Evolutionary conservation across 1,140 invertebrate genomes (phyloP), one percentile per base, ranked within the genome.

Genomic region (Caenorhabditis inopinata): DNA sequence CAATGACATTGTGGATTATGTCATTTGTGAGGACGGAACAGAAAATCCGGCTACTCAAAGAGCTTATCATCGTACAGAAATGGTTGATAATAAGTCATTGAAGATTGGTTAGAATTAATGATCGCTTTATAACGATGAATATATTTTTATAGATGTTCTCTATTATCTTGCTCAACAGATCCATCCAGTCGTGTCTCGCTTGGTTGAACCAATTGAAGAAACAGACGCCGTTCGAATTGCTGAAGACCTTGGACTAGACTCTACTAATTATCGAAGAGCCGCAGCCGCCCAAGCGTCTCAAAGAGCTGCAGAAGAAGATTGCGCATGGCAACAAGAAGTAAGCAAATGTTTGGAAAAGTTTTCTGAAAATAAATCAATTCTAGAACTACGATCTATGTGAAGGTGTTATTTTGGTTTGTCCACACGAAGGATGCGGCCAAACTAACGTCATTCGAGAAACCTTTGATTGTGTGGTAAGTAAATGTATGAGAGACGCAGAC

Each of bases 141-240:
- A 5, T 21, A 38, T 27, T 79, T 14, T 35, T 85, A 74, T 47
- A 88, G 87, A 88, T 80, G 21, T 83, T 11, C 58, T 86, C 46
- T 91, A 91, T 84, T 91, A 91, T 83, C 84, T 91, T 73, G 85
- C 89, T 16, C 89, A 91, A 21, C 90, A 91, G 85, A 92, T 99
- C 32, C 95, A 97, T 89, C 96, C 96, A 0, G 95, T 99, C 0
- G 92, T 98, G 75, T 93, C 94, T 16, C 91, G 97, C 79, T 92
- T 99, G 83, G 96, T 95, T 87, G 95, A 97, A 82, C 96, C 96
- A 16, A 94, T 99, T 38, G 94, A 97, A 84, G 95, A 95, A 1
- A 94, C 94, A 75, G 96, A 98, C 90, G 92, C 93, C 27, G 93
- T 93, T 74, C 91, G 93, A 78, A 92, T 99, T 53, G 96, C 96